phyloP scores from a whole-genome alignment of 2,113 vertebrate genomes.

The Ciconia boyciana region DNA sequence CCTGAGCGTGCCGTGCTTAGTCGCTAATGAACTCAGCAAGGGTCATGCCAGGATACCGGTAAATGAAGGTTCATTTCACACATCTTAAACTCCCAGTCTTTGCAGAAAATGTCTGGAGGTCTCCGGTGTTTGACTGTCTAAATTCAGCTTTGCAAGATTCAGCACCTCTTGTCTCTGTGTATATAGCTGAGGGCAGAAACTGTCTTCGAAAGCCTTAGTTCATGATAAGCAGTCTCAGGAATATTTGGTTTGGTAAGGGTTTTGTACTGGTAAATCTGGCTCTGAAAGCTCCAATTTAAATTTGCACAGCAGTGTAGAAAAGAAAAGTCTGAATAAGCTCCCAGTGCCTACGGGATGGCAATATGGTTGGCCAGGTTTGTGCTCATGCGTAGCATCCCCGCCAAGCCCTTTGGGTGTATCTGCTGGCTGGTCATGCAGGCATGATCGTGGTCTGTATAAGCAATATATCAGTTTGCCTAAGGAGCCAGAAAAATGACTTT shows the following conservation, averaged over 20 bases:
- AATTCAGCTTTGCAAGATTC: neutral
- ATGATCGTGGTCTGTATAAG: fast-evolving
- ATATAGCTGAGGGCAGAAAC: neutral
- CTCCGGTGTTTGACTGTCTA: neutral
- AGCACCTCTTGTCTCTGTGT: neutral
- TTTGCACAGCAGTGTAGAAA: neutral
- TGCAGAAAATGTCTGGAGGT: neutral
- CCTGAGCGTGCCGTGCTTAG: neutral
- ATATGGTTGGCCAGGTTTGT: neutral
- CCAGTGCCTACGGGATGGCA: neutral
- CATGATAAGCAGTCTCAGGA: fast-evolving
- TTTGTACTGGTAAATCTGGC: neutral
- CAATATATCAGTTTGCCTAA: neutral
- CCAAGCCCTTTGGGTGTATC: neutral
- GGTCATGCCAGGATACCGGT: neutral
- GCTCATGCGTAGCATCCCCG: neutral
- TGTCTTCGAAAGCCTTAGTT: neutral
- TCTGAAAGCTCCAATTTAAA: neutral
- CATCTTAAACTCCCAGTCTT: neutral
- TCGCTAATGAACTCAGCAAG: neutral
- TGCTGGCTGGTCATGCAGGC: neutral
- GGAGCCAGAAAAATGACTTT: neutral
- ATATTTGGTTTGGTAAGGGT: neutral
- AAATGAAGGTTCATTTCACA: neutral
- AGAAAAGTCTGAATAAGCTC: neutral